Percentiles rank a stretch among this genome's conserved stretches.
These are phyloP conservation scores for Cylas formicarius DNA, from an alignment of 1,140 invertebrate species.

Conservation along the genomic window DNA sequence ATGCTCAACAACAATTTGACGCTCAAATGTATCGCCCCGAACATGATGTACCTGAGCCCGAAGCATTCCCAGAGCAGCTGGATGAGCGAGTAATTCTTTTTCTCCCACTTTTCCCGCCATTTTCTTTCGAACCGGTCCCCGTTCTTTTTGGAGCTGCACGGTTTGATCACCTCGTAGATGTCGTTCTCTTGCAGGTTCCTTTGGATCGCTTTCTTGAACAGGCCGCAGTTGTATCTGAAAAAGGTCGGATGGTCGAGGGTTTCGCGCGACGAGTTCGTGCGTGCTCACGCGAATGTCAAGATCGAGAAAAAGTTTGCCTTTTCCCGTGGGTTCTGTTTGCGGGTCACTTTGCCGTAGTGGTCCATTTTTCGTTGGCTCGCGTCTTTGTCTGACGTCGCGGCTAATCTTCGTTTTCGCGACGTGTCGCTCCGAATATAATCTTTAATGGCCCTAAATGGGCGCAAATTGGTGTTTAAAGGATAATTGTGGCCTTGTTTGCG, in stretches of 20 bases:
- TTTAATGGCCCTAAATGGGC: too few species aligned
- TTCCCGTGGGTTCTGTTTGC: constrained; percentile 23
- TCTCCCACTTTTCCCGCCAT: constrained; percentile 15
- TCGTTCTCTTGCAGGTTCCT: constrained; percentile 30
- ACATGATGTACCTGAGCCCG: too few species aligned
- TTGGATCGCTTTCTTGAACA: constrained; percentile 25
- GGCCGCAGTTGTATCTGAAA: constrained; percentile 23
- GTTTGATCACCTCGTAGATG: constrained; percentile 27
- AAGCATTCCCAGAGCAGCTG: constrained; percentile 21
- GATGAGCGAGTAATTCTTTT: constrained; percentile 13
- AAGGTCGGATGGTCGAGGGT: too few species aligned
- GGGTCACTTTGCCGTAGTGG: constrained; percentile 13
- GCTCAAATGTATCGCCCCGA: too few species aligned
- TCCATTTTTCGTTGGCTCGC: constrained; percentile 20
- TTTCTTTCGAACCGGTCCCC: constrained; percentile 25
- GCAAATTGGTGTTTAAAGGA: too few species aligned
- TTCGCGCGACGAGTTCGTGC: too few species aligned
- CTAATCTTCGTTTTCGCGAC: too few species aligned
- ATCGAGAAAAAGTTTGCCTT: constrained; percentile 24
- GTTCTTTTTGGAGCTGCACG: constrained; percentile 21
- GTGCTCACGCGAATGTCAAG: constrained; percentile 29
- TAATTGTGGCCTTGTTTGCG: too few species aligned
- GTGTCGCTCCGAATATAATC: too few species aligned
- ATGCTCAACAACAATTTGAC: constrained; percentile 20
- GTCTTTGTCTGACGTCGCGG: too few species aligned